phyloP scores from a whole-genome alignment of 2,888 invertebrate genomes.

The Caenorhabditis becei region DNA sequence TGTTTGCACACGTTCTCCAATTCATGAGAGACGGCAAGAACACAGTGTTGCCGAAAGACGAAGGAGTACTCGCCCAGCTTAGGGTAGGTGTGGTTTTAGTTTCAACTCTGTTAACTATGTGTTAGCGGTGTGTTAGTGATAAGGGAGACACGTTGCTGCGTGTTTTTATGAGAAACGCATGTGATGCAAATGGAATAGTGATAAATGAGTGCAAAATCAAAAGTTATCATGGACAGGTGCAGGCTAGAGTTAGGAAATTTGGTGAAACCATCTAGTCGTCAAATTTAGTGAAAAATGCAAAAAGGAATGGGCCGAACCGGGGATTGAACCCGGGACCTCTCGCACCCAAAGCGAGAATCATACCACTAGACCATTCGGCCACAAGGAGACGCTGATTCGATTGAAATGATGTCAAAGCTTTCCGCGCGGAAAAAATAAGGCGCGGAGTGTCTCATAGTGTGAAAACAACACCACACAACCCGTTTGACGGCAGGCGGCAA shows the following conservation, averaged over 20 bases:
- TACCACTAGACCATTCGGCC: constrained; percentile 80
- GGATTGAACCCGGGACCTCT: constrained; percentile 81
- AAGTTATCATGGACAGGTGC: no score
- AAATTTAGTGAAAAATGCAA: no score
- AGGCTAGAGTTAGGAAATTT: no score
- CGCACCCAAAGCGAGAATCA: constrained; percentile 82
- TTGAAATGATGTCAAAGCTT: background rate
- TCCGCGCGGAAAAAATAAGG: no score
- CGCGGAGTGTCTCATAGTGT: no score
- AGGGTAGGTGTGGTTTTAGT: constrained; percentile 30
- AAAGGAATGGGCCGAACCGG: constrained; percentile 73
- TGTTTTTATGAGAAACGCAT: background rate
- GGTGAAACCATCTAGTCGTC: no score
- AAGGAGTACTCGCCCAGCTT: constrained; percentile 58
- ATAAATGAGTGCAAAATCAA: no score
- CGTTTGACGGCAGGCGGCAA: background rate
- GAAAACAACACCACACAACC: background rate
- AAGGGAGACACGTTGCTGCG: background rate
- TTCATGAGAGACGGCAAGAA: constrained; percentile 69
- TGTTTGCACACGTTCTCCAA: constrained; percentile 68
- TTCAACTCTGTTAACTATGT: background rate
- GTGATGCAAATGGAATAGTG: no score
- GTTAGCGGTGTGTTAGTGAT: background rate
- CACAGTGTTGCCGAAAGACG: constrained; percentile 65
- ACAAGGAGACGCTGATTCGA: background rate